These are phyloP conservation scores for Dolichotis patagonum DNA, from an alignment of 2,113 vertebrate species.

Conservation along the genomic window DNA sequence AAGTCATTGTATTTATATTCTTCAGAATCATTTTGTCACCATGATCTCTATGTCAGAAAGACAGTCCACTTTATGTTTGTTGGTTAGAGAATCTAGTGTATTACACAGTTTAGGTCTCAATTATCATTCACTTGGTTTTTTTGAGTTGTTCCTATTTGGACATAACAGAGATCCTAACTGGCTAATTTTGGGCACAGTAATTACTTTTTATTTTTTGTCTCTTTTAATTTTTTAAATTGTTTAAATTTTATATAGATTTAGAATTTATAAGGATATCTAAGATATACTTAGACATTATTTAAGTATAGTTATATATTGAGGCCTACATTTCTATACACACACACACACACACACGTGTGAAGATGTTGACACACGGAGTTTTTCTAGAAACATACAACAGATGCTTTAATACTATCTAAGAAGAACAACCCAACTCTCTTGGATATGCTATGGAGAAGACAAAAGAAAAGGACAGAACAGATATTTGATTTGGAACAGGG, in stretches of 20 bases:
- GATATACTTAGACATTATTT: neutral
- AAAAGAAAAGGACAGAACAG: neutral
- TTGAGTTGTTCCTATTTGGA: neutral
- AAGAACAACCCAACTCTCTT: neutral
- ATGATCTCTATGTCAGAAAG: neutral
- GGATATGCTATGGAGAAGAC: neutral
- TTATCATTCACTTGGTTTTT: neutral
- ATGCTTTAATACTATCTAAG: neutral
- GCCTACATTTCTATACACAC: neutral
- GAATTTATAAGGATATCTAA: neutral
- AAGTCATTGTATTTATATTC: neutral
- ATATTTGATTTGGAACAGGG: neutral
- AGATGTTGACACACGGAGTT: neutral
- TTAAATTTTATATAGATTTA: neutral
- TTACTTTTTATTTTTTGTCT: neutral
- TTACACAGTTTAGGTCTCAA: neutral
- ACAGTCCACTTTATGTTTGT: neutral
- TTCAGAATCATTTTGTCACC: neutral
- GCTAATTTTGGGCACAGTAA: neutral
- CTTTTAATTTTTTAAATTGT: neutral
- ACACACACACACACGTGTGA: neutral
- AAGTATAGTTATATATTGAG: neutral
- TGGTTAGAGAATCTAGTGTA: neutral
- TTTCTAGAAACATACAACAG: neutral
- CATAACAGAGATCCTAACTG: neutral